Base-by-base conservation (phyloP, 2,797 vertebrate genomes). In the Prionace glauca region DNA sequence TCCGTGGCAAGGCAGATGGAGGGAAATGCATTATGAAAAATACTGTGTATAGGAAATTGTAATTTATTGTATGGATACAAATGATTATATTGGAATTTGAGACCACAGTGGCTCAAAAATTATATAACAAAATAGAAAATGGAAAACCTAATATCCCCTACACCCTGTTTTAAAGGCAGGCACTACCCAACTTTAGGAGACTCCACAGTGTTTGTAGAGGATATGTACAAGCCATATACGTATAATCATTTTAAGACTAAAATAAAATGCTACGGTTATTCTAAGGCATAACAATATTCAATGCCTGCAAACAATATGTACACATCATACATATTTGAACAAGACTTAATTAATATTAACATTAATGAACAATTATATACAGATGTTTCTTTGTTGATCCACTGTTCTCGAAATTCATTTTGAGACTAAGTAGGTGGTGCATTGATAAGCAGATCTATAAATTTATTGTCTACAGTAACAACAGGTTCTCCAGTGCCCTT, bases 281-380 rank as follows among this genome's bases (percentile, higher is more conserved):
- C 99, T 99, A 99, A 99, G 99, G 99, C 99, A 99, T 99, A 98
- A 99, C 99, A 98, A 99, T 99, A 98, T 98, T 97, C 97, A 98
- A 99, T 98, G 99, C 98, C 98, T 98, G 98, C 98, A 98, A 99
- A 99, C 98, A 98, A 99, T 99, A 99, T 99, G 98, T 99, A 99
- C 99, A 99, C 99, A 99, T 99, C 97, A 99, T 98, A 98, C 98
- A 98, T 98, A 98, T 99, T 99, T 98, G 99, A 99, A 99, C 98
- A 98, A 99, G 98, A 99, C 99, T 98, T 98, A 86, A 86, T 95
- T 86, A 98, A 99, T 99, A 99, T 99, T 99, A 99, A 99, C 99
- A 99, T 99, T 98, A 99, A 99, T 99, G 99, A 99, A 99, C 99
- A 99, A 98, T 86, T 99, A 99, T 99, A 98, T 99, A 99, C 99